phyloP scores from a whole-genome alignment of 2,888 invertebrate genomes.

The Perdita meconis region DNA sequence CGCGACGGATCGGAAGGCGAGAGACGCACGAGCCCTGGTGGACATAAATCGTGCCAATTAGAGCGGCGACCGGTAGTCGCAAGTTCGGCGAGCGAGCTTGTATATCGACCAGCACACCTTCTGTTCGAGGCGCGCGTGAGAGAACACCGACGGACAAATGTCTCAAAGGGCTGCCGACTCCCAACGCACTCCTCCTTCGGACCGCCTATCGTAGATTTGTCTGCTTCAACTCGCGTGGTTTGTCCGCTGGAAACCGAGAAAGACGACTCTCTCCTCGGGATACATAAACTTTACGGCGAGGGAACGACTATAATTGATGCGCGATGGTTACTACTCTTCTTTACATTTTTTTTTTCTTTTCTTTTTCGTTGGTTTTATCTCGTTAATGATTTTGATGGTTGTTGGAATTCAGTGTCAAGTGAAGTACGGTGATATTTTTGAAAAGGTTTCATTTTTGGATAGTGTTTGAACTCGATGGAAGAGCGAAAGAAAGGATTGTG shows the following conservation, averaged over 20 bases:
- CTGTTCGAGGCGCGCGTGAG: conserved; percentile 38
- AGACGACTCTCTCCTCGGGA: no score
- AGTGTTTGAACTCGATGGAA: no score
- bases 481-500: no score
- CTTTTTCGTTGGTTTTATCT: no score
- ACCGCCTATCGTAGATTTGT: conserved; percentile 55
- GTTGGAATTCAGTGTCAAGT: no score
- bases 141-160: conserved; percentile 70
- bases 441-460: no score
- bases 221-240: conserved; percentile 23
- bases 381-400: no score
- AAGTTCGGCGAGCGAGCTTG: conserved; percentile 63
- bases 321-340: no score
- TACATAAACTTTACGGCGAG: no score
- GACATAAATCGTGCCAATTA: conserved; percentile 80
- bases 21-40: conserved; percentile 59
- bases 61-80: conserved; percentile 76
- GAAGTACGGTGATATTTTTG: no score
- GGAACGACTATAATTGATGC: no score
- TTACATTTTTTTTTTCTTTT: no score
- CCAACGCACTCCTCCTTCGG: background rate
- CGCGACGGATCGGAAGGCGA: conserved; percentile 46
- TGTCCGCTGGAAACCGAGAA: conserved; percentile 25
- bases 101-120: conserved; percentile 61
- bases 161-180: conserved; percentile 58